Percentiles rank a stretch among this genome's conserved stretches.
Conservation (phyloP, 1,140 invertebrate species). For the Chrysopa pallens region DNA sequence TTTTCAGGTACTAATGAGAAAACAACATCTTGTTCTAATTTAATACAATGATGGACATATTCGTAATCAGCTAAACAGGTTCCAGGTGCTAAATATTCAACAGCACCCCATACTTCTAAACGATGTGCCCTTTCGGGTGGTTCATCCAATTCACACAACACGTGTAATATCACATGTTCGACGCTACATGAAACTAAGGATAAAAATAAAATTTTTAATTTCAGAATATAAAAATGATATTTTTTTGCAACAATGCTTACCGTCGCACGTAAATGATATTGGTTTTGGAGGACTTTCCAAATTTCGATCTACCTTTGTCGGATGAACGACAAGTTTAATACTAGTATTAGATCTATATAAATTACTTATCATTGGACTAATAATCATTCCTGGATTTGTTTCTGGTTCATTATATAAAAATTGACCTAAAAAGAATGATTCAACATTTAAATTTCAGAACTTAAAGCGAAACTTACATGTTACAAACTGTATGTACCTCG, state of each 20-base stretch:
- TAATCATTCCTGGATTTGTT: slow-evolving; percentile 63
- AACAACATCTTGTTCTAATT: slow-evolving; percentile 77
- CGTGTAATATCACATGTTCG: slow-evolving; percentile 72
- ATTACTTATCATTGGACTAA: slow-evolving; percentile 64
- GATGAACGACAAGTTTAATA: slow-evolving; percentile 69
- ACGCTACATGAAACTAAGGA: slow-evolving; percentile 59
- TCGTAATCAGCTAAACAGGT: slow-evolving; percentile 69
- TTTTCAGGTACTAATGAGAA: slow-evolving; percentile 51
- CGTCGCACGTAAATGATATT: slow-evolving; percentile 73
- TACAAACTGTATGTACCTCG: slow-evolving; percentile 46
- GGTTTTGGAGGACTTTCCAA: slow-evolving; percentile 31
- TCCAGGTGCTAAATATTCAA: slow-evolving; percentile 57
- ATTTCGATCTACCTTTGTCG: slow-evolving; percentile 30
- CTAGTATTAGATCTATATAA: slow-evolving; percentile 58
- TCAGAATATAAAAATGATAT: slow-evolving; percentile 1
- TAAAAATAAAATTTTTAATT: slow-evolving; percentile 18
- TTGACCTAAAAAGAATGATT: slow-evolving; percentile 33
- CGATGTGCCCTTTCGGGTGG: slow-evolving; percentile 17
- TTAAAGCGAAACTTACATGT: slow-evolving; percentile 1
- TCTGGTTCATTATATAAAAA: slow-evolving; percentile 47
- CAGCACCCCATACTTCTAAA: slow-evolving; percentile 60
- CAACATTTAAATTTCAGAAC: slow-evolving; percentile 21
- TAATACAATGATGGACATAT: slow-evolving; percentile 86
- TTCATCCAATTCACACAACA: slow-evolving; percentile 62
- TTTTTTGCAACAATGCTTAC: slow-evolving; percentile 27